phyloP scores from a whole-genome alignment of 1,140 invertebrate species.

The Megathymus violae region DNA sequence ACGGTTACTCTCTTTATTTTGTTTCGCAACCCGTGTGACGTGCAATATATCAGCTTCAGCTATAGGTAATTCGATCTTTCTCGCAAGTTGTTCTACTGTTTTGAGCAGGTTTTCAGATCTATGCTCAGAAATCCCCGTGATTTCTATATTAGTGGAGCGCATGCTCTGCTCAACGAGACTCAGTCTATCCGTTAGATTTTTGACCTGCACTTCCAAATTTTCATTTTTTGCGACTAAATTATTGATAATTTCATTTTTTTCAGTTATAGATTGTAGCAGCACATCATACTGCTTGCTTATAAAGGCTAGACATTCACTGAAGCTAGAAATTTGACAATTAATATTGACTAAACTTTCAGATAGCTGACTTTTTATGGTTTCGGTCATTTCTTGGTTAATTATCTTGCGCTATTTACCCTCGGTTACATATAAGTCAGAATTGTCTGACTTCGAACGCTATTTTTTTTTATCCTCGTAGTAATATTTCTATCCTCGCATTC shows the following conservation, averaged over 20 bases:
- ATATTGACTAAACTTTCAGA: conserved; percentile 10
- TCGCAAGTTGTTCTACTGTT: conserved; percentile 10
- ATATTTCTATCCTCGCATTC: no score
- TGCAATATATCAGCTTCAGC: conserved; percentile 1
- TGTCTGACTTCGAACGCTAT: conserved; percentile 5
- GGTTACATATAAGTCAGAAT: conserved; percentile 6
- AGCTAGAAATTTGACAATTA: conserved; percentile 10
- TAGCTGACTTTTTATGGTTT: conserved; percentile 4
- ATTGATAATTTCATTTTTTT: conserved; percentile 19
- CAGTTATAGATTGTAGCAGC: conserved; percentile 11
- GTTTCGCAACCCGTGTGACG: conserved; percentile 32
- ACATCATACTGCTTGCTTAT: conserved; percentile 31
- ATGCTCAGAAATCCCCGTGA: conserved; percentile 16
- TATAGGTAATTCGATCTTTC: no score
- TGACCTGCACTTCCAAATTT: conserved; percentile 1
- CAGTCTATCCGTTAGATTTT: conserved; percentile 19
- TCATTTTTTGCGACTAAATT: conserved; percentile 19
- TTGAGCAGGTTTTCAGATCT: conserved; percentile 18
- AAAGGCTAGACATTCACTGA: conserved; percentile 31
- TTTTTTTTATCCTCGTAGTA: no score
- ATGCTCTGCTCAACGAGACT: conserved; percentile 3
- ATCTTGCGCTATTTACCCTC: conserved; percentile 9
- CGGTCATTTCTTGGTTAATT: conserved; percentile 15
- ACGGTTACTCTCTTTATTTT: conserved; percentile 23
- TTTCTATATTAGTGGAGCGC: conserved; percentile 24